Evolutionary conservation across 2,113 vertebrate species (phyloP), one percentile per base, ranked within the genome.

Genomic region (Ascaphus truei): DNA sequence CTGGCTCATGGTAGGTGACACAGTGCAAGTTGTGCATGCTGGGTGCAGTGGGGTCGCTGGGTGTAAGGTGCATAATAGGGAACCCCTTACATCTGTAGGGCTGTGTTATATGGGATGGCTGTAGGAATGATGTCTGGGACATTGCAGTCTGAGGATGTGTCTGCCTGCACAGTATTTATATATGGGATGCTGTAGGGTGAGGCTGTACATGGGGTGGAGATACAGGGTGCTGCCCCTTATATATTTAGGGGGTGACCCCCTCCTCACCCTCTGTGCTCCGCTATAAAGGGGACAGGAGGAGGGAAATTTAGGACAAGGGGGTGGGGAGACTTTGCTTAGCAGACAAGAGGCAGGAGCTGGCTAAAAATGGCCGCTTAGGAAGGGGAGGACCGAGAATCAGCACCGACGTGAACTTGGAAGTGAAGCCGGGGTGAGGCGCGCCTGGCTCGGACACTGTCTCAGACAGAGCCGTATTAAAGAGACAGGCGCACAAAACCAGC

Each of bases 241-340:
- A 34, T 20, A 36, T 36, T 58, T 47, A 2, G 7, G 20, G 22
- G 29, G 31, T 27, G 30, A 45, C 43, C 45, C 53, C 37, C 50
- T n/a, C 39, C 34, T 47, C 52, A 48, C 41, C 53, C 30, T 29
- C 36, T 25, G 33, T 56, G 36, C 43, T 41, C 31, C 15, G 37
- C 53, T 59, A 22, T 51, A 34, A 30, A 39, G 3, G n/a, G 22
- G n/a, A n/a, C n/a, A n/a, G n/a, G 30, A 51, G 67, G 67, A 71
- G 67, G 67, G 66, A 57, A 71, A 71, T 71, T 71, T 71, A 71
- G 67, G 67, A 71, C 67, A 61, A 61, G 67, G 67, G 62, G 67
- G 67, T 71, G 67, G 67, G 34, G 43, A 61, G 33, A 51, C 2
- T 30, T 51, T 10, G 30, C 55, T 60, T 37, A 37, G 39, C 43